phyloP scores from a whole-genome alignment of 2,888 invertebrate species.

The Phragmatobia fuliginosa region DNA sequence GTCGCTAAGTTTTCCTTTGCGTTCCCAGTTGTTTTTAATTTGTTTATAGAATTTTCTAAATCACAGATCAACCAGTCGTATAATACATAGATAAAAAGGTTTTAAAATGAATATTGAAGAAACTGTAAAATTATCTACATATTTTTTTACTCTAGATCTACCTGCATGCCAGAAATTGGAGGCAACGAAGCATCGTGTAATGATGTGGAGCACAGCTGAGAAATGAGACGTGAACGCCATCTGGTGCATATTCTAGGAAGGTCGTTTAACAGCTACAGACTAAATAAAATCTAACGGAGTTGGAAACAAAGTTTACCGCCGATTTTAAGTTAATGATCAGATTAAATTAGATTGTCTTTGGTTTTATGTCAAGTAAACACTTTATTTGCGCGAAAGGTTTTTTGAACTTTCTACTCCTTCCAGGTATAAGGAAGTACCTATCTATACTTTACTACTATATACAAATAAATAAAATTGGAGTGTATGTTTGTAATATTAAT shows the following conservation, averaged over 20 bases:
- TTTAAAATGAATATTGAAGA: no score
- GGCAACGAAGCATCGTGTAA: constrained; percentile 30
- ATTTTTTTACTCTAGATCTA: background rate
- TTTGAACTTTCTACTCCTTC: no score
- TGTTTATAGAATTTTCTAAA: no score
- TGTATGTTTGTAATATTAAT: no score
- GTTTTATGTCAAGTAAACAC: background rate
- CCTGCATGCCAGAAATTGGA: background rate
- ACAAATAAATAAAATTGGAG: no score
- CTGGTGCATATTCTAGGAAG: constrained; percentile 30
- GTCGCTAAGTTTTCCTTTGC: no score
- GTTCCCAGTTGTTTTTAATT: no score
- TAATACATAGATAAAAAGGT: no score
- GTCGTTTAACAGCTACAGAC: constrained; percentile 21
- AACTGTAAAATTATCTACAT: background rate
- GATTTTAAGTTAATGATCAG: background rate
- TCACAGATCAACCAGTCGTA: no score
- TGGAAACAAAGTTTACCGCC: background rate
- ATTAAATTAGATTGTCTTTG: background rate
- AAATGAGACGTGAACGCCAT: constrained; percentile 48
- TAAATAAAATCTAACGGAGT: constrained; percentile 15
- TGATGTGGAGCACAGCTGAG: constrained; percentile 42
- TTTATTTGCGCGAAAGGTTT: no score
- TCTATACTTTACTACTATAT: no score
- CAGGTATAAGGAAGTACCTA: no score